Conservation (phyloP, 1,140 invertebrate species). For the Leptonema lineaticorne region DNA sequence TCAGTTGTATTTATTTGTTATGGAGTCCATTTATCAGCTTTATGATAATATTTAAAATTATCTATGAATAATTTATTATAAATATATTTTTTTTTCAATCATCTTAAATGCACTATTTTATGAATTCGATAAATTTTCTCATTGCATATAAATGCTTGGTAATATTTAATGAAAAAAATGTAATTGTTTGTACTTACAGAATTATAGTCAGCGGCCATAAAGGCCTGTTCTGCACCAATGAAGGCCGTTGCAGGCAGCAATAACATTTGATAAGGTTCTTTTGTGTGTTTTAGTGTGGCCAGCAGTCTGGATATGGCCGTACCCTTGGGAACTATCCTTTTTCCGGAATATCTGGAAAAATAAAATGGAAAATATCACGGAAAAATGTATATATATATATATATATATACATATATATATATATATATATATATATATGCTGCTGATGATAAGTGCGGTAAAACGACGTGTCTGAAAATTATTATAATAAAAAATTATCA, state of each 20-base stretch:
- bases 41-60: too few species aligned
- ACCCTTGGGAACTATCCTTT: slow-evolving; percentile 25
- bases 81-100: too few species aligned
- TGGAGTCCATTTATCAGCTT: too few species aligned
- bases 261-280: slow-evolving; percentile 77
- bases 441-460: background rate
- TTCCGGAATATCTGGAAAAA: slow-evolving; percentile 30
- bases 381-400: background rate
- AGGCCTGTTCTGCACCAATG: slow-evolving; percentile 91
- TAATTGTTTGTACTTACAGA: slow-evolving; percentile 70
- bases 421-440: background rate
- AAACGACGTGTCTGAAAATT: too few species aligned
- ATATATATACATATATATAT: background rate
- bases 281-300: slow-evolving; percentile 74
- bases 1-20: too few species aligned
- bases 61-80: too few species aligned
- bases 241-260: slow-evolving; percentile 91
- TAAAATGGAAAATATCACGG: background rate
- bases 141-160: too few species aligned
- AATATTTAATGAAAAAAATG: too few species aligned
- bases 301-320: slow-evolving; percentile 56
- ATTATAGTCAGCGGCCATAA: slow-evolving; percentile 86
- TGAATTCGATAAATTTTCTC: too few species aligned
- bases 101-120: too few species aligned
- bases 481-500: too few species aligned